Evolutionary conservation across 30 jellyfish, hydroid and myxozoan species (phyloP), one percentile per base, ranked within the genome.

Genomic region (Hydractinia symbiolongicarpus): DNA sequence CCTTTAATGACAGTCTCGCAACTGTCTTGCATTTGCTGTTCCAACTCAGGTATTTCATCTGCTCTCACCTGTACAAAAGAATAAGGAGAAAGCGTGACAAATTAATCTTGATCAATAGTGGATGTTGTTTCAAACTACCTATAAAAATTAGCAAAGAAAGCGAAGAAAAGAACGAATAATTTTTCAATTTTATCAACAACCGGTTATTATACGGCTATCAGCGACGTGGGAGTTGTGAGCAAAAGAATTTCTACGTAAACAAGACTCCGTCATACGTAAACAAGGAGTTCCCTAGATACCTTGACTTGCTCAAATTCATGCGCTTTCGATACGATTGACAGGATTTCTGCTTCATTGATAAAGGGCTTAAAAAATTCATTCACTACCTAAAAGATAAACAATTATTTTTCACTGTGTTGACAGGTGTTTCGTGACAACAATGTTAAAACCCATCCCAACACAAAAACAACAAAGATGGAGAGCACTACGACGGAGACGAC

Each of bases 221-320:
- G 44, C 44, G 44, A 30, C 44, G 44, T 30, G 44, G 44, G 2
- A 30, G 44, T 30, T 30, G 40, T 64, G 16, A 13, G 3, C 74
- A 64, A 64, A n/a, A 44, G 4, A 7, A 0, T 64, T 44, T 13
- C 2, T 44, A 6, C 16, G 1, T 44, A 13, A 0, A 4, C 2
- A 13, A 6, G 74, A 3, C n/a, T 57, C 10, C n/a, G 10, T n/a
- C 15, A 11, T 58, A 58, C 17, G 69, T 11, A 58, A 58, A 16
- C 69, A 58, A 58, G 17, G 17, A 58, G 69, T 11, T 58, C 50
- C 13, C 56, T 15, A 61, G 4, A 72, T 64, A 94, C 96, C 94
- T 88, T 94, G 83, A 94, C 88, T 82, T 88, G 97, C 50, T 84
- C 89, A 83, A 94, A 94, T 68, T 94, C 99, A 40, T 89, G 95